A percentile compares a stretch with the other conserved stretches of the same genome.
Evolutionary conservation across 92 coral and sea anemone species (phyloP).

Genomic region (Bergia puertoricense): DNA sequence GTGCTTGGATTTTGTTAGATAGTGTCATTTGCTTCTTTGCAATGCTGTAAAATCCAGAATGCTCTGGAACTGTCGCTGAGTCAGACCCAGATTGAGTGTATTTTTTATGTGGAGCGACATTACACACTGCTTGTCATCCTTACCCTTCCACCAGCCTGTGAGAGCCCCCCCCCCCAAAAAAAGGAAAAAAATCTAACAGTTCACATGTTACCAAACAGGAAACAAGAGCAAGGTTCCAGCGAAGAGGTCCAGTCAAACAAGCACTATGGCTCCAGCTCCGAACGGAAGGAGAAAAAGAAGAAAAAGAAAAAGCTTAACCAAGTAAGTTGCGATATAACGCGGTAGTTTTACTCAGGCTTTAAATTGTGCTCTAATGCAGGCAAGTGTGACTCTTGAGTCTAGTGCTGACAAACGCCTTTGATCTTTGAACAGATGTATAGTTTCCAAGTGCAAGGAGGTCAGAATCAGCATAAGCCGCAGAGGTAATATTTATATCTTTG

Average conservation of each 20-base stretch:
- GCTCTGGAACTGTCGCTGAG: no score
- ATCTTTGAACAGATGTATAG: neutral
- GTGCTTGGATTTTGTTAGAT: no score
- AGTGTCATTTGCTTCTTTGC: no score
- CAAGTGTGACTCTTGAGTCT: no score
- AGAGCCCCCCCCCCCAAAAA: neutral
- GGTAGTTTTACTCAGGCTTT: neutral
- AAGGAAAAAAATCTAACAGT: neutral
- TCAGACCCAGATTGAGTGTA: no score
- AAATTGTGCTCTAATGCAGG: no score
- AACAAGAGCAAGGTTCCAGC: conserved; percentile 62
- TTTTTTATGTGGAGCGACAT: no score
- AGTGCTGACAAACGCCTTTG: neutral
- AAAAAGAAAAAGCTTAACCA: conserved; percentile 79
- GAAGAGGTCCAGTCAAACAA: conserved; percentile 66
- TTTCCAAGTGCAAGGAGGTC: conserved; percentile 7
- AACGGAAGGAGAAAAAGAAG: conserved; percentile 65
- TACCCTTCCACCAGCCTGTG: no score
- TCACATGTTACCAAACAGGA: conserved; percentile 42
- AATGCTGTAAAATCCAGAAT: no score
- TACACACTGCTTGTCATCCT: no score
- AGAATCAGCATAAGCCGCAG: conserved; percentile 7
- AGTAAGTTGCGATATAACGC: conserved; percentile 11
- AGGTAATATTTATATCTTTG: neutral
- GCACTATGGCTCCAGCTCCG: conserved; percentile 43